Conservation (phyloP, 2,797 vertebrate species). For the Clarias laeviceps region DNA sequence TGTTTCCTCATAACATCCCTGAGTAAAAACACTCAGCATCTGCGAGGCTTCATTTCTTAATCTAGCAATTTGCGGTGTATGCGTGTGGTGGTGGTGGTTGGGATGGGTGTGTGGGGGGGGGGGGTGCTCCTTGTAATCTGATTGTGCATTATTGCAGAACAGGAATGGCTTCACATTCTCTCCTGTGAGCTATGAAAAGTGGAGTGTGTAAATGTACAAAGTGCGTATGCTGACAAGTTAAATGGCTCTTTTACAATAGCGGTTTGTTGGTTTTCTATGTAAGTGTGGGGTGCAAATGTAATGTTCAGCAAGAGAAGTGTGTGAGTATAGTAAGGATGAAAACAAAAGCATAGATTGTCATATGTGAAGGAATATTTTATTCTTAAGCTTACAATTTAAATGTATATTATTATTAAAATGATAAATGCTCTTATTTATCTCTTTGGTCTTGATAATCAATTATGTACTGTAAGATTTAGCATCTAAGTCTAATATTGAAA, state of each 20-base stretch:
- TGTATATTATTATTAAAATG: not conserved
- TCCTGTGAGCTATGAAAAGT: slow-evolving; percentile 71
- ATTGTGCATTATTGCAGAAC: slow-evolving; percentile 48
- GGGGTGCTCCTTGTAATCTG: slow-evolving; percentile 50
- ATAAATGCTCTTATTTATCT: not conserved
- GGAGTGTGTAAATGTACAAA: not conserved
- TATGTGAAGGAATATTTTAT: not conserved
- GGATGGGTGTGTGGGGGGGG: no score
- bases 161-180: slow-evolving; percentile 64
- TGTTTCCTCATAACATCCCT: slow-evolving; percentile 49
- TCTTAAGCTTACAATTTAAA: not conserved
- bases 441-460: not conserved
- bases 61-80: slow-evolving; percentile 2
- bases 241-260: not conserved
- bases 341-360: not conserved
- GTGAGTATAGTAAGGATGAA: not conserved
- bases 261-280: not conserved
- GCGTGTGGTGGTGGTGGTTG: slow-evolving; percentile 50
- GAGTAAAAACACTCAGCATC: slow-evolving; percentile 49
- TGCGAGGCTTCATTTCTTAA: slow-evolving; percentile 44
- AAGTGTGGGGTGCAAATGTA: not conserved
- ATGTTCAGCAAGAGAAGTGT: not conserved
- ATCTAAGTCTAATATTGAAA: not conserved
- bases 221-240: not conserved
- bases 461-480: not conserved